Conservation (phyloP, 2,888 invertebrate genomes). For the Philereme transversata region DNA sequence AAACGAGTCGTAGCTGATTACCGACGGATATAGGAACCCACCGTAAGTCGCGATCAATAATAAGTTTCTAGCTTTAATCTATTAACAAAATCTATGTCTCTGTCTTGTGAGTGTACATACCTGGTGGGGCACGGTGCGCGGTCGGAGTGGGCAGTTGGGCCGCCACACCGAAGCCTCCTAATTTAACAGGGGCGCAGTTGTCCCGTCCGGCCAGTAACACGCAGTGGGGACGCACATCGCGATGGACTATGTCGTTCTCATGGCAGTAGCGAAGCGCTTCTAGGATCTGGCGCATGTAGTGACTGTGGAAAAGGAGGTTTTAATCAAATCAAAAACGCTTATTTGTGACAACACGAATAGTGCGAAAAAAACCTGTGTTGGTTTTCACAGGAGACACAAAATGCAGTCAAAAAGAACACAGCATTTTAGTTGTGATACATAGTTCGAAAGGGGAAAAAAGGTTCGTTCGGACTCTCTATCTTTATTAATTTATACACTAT, state of each 20-base stretch:
- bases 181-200: constrained; percentile 98
- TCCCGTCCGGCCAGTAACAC: constrained; percentile 97
- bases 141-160: constrained; percentile 94
- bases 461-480: too few species aligned
- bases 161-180: constrained; percentile 98
- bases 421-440: too few species aligned
- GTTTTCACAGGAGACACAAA: too few species aligned
- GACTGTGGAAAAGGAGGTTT: constrained; percentile 72
- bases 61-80: too few species aligned
- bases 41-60: too few species aligned
- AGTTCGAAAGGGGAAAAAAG: too few species aligned
- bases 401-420: too few species aligned
- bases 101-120: constrained; percentile 37
- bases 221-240: constrained; percentile 98
- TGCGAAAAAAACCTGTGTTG: too few species aligned
- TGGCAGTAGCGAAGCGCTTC: constrained; percentile 99
- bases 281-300: constrained; percentile 99
- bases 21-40: too few species aligned
- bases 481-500: too few species aligned
- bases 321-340: background rate
- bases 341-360: background rate
- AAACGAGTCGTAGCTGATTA: too few species aligned
- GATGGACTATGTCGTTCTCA: constrained; percentile 98
- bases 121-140: constrained; percentile 77
- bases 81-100: too few species aligned